Evolutionary conservation across 2,797 vertebrate species (phyloP).

Genomic region (Fistularia commersonii): DNA sequence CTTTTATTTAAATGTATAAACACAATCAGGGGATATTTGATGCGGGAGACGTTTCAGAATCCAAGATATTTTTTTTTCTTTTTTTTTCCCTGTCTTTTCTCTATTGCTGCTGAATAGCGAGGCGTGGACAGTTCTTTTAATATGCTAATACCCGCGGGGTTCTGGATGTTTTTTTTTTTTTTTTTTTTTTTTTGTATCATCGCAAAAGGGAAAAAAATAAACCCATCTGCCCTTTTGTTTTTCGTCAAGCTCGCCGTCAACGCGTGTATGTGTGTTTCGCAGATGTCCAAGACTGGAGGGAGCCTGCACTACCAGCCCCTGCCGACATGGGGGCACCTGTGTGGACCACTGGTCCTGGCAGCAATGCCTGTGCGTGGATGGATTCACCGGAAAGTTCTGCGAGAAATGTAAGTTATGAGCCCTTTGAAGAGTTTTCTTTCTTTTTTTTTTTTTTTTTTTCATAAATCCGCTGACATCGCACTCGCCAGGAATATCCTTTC

Average conservation of each 20-base stretch:
- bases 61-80: slow-evolving; percentile 41
- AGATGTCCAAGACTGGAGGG: slow-evolving; percentile 95
- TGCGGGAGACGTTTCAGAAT: slow-evolving; percentile 42
- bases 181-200: slow-evolving; percentile 49
- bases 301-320: slow-evolving; percentile 83
- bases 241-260: slow-evolving; percentile 27
- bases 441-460: not conserved
- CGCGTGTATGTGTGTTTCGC: slow-evolving; percentile 45
- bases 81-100: too few relatives aligned
- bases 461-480: slow-evolving; percentile 31
- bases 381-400: slow-evolving; percentile 90
- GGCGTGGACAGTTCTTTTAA: slow-evolving; percentile 65
- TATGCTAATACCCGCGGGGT: slow-evolving; percentile 68
- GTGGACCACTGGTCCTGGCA: slow-evolving; percentile 97
- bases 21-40: slow-evolving; percentile 54
- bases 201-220: slow-evolving; percentile 38
- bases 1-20: slow-evolving; percentile 8
- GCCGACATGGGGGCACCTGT: slow-evolving; percentile 91
- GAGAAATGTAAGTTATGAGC: slow-evolving; percentile 87
- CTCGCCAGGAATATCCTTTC: slow-evolving; percentile 35
- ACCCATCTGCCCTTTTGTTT: slow-evolving; percentile 49
- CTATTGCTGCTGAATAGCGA: slow-evolving; percentile 50
- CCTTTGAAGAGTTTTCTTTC: slow-evolving; percentile 29
- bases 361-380: slow-evolving; percentile 89
- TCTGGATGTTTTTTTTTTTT: too few relatives aligned